Evolutionary conservation across 2,888 invertebrate genomes (phyloP).

Genomic region (Dendrolimus pini): DNA sequence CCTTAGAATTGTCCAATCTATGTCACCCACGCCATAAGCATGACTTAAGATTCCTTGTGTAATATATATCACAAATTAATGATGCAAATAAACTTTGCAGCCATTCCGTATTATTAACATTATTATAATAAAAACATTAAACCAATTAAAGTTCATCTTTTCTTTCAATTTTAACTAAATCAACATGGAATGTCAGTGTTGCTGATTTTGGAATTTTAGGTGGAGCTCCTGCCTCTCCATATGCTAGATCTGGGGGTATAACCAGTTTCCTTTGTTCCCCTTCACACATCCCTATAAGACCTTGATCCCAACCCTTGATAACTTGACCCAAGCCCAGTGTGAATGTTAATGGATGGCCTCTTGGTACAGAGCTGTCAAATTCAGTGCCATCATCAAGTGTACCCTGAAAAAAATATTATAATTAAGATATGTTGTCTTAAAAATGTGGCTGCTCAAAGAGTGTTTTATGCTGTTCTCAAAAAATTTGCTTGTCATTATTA

Average conservation of each 20-base stretch:
- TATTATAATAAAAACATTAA: not conserved
- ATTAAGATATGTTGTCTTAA: too few species aligned
- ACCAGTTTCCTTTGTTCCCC: conserved; percentile 91
- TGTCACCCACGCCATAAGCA: too few species aligned
- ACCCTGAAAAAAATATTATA: conserved; percentile 74
- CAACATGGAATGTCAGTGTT: conserved; percentile 88
- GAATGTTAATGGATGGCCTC: conserved; percentile 86
- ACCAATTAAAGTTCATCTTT: conserved; percentile 71
- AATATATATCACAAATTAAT: too few species aligned
- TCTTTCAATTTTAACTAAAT: conserved; percentile 84
- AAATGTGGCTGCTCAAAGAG: too few species aligned
- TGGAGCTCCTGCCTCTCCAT: conserved; percentile 88
- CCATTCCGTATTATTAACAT: too few species aligned
- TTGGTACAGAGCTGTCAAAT: conserved; percentile 88
- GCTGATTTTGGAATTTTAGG: conserved; percentile 90
- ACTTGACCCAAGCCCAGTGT: conserved; percentile 90
- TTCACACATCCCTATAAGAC: conserved; percentile 91
- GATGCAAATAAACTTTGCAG: too few species aligned
- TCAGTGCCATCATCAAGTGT: conserved; percentile 89
- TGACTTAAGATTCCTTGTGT: too few species aligned
- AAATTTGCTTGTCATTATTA: too few species aligned
- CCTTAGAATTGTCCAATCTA: too few species aligned
- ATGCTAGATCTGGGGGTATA: conserved; percentile 90
- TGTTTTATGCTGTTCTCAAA: too few species aligned
- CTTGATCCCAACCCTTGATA: conserved; percentile 95